A percentile compares a stretch with the other conserved stretches of the same genome.
phyloP scores from a whole-genome alignment of 2,888 invertebrate species.

The Ypsolopha scabrella region DNA sequence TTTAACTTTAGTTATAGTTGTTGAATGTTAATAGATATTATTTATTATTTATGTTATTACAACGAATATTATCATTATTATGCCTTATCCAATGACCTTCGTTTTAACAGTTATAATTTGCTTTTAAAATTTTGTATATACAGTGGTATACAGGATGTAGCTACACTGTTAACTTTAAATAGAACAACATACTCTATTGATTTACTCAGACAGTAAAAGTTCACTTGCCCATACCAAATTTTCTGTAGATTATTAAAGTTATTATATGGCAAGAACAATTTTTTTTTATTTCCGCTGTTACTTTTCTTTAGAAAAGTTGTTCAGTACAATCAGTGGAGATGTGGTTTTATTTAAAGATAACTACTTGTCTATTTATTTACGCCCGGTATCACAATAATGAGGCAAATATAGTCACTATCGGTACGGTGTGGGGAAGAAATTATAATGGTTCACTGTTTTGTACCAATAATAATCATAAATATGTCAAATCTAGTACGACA shows the following conservation, averaged over 20 bases:
- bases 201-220: too few relatives aligned
- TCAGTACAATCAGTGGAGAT: too few relatives aligned
- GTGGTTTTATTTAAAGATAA: too few relatives aligned
- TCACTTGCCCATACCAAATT: too few relatives aligned
- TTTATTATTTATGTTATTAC: slow-evolving; percentile 53
- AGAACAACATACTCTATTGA: too few relatives aligned
- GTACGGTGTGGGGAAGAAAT: slow-evolving; percentile 19
- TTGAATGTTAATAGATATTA: slow-evolving; percentile 63
- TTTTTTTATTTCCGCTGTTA: too few relatives aligned
- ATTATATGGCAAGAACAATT: too few relatives aligned
- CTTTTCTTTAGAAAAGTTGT: too few relatives aligned
- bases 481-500: slow-evolving; percentile 4
- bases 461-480: not conserved
- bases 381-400: not conserved
- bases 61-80: slow-evolving; percentile 40
- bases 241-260: too few relatives aligned
- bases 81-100: slow-evolving; percentile 23
- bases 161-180: too few relatives aligned
- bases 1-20: slow-evolving; percentile 16
- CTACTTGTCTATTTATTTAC: too few relatives aligned
- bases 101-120: slow-evolving; percentile 22
- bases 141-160: slow-evolving; percentile 11
- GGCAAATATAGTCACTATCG: slow-evolving; percentile 16
- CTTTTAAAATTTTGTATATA: slow-evolving; percentile 30
- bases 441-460: not conserved